Evolutionary conservation across 2,797 vertebrate species (phyloP).

Genomic region (Philypnodon macrostomus): DNA sequence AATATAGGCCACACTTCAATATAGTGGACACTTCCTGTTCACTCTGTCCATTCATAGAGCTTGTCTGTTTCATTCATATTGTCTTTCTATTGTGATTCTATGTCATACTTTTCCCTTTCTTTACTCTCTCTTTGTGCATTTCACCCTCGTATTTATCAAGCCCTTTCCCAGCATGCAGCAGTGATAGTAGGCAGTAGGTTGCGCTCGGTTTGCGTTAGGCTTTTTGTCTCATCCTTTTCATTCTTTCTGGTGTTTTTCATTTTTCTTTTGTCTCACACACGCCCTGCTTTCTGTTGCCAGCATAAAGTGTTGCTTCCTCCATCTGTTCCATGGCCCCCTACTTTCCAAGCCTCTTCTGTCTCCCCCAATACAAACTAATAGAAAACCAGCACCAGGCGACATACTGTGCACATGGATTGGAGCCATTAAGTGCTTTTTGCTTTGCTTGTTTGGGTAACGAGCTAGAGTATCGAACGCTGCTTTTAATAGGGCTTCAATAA

Average conservation of each 20-base stretch:
- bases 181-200: too few species aligned
- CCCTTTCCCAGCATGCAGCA: background rate
- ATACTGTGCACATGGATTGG: constrained; percentile 42
- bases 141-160: constrained; percentile 4
- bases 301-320: constrained; percentile 54
- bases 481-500: too few species aligned
- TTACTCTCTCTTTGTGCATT: constrained; percentile 7
- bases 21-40: constrained; percentile 3
- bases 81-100: constrained; percentile 9
- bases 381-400: constrained; percentile 35
- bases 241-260: constrained; percentile 3
- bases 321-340: constrained; percentile 60
- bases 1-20: too few species aligned
- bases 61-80: constrained; percentile 20
- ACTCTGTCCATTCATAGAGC: constrained; percentile 14
- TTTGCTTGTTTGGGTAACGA: constrained; percentile 36
- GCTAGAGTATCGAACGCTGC: too few species aligned
- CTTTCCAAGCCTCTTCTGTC: too few species aligned
- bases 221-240: constrained; percentile 2
- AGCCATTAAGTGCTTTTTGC: constrained; percentile 44
- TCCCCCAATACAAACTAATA: constrained; percentile 36
- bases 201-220: background rate
- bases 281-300: constrained; percentile 13
- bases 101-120: constrained; percentile 5
- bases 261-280: constrained; percentile 9